Evolutionary conservation across 2,888 invertebrate species (phyloP), one percentile per base, ranked within the genome.

Genomic region (Athalia rosae): DNA sequence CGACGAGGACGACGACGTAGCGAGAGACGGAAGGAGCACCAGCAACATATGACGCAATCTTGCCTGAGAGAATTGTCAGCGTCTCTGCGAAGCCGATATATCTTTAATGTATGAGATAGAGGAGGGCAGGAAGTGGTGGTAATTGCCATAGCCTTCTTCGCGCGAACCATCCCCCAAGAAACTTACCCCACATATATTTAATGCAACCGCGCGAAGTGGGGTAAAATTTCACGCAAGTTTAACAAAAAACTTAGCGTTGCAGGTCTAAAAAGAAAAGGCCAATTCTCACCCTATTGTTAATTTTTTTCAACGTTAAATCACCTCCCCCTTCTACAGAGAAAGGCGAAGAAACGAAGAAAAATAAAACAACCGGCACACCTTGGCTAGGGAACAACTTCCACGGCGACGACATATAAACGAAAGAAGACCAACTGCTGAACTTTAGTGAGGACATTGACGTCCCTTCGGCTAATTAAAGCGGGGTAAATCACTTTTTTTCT

Each of bases 21-120:
- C 28, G 28, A 28, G 28, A 28, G 28, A 28, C 28, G 28, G 61
- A 62, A 74, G 71, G 71, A 71, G 71, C 41, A n/a, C 7, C 47
- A 62, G 62, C 83, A 86, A 86, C 87, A 85, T 84, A 85, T 87
- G 87, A 87, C 85, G 87, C 85, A 86, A 87, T 86, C 85, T 86
- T 85, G 84, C 83, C 84, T 84, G 83, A 74, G 74, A 74, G 85
- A 86, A 87, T 87, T 85, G 85, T 87, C 86, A 83, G 80, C 74
- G 74, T 74, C 74, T 61, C 74, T 28, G 13, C 8, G 83, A 79
- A 84, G 79, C 81, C 80, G 79, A 78, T 80, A 74, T 71, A 79
- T 78, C 78, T 79, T 76, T 79, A 79, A 79, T 79, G 76, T 78
- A 76, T 78, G 79, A 78, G 76, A 76, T 76, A 58, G 78, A 50